Percentiles rank a stretch among this genome's conserved stretches.
These are phyloP conservation scores for Caenorhabditis sp. DNA, from an alignment of 2,888 invertebrate species.

Conservation along the genomic window DNA sequence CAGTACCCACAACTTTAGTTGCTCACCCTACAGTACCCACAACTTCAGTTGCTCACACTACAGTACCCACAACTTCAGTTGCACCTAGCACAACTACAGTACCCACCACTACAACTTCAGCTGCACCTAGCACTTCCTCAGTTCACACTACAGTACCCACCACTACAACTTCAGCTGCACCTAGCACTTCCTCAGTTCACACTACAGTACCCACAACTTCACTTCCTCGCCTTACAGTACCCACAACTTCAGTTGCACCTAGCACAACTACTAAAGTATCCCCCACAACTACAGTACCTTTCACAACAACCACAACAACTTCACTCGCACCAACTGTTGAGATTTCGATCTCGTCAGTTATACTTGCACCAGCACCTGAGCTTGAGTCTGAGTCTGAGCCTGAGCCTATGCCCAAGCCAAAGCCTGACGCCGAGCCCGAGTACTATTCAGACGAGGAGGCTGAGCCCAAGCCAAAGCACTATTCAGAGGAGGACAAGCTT, in stretches of 20 bases:
- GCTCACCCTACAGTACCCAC: background rate
- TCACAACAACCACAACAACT: slow-evolving; percentile 10
- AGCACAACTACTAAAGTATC: background rate
- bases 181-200: background rate
- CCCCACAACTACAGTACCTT: background rate
- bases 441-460: too few relatives aligned
- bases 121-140: background rate
- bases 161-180: background rate
- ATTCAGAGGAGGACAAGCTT: too few relatives aligned
- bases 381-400: too few relatives aligned
- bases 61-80: background rate
- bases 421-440: too few relatives aligned
- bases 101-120: background rate
- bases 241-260: background rate
- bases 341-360: too few relatives aligned
- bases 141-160: background rate
- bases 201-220: background rate
- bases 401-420: too few relatives aligned
- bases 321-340: background rate
- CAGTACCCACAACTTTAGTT: background rate
- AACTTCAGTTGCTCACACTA: background rate
- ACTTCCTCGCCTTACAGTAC: background rate
- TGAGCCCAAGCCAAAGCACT: too few relatives aligned
- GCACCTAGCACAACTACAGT: background rate
- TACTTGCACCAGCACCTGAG: too few relatives aligned